Percentiles rank a stretch among this genome's conserved stretches.
phyloP scores from a whole-genome alignment of 1,140 invertebrate genomes.

The Lineus longissimus region DNA sequence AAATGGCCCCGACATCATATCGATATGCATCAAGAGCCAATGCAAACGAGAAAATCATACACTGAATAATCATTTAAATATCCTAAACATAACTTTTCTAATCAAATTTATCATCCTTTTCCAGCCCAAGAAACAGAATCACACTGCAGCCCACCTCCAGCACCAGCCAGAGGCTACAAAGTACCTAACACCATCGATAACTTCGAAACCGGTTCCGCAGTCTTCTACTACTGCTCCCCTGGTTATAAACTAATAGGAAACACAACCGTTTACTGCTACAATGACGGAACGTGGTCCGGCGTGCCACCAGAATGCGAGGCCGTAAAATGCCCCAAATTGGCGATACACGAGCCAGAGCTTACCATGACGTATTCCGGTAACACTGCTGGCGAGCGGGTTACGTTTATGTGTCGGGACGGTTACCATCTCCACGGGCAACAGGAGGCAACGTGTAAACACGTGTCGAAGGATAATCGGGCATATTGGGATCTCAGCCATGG shows the following conservation, averaged over 20 bases:
- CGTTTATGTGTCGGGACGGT: not conserved
- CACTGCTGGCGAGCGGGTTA: not conserved
- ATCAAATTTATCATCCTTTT: too few species aligned
- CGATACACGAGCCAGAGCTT: not conserved
- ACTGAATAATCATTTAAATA: too few species aligned
- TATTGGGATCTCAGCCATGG: not conserved
- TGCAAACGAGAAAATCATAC: too few species aligned
- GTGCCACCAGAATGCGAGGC: not conserved
- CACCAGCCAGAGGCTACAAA: not conserved
- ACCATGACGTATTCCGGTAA: not conserved
- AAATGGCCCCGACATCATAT: too few species aligned
- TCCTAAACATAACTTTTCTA: too few species aligned
- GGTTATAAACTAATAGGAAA: constrained; percentile 1
- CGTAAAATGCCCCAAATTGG: not conserved
- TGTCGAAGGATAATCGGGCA: not conserved
- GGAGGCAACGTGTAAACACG: not conserved
- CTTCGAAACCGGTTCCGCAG: not conserved
- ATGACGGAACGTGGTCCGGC: not conserved
- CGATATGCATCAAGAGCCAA: too few species aligned
- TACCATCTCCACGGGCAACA: not conserved
- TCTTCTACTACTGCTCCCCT: not conserved
- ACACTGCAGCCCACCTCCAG: not conserved
- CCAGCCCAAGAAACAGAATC: not conserved
- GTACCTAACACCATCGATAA: not conserved
- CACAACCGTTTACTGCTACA: not conserved